Conservation (phyloP, 2,797 vertebrate genomes). For the Acrossocheilus fasciatus region DNA sequence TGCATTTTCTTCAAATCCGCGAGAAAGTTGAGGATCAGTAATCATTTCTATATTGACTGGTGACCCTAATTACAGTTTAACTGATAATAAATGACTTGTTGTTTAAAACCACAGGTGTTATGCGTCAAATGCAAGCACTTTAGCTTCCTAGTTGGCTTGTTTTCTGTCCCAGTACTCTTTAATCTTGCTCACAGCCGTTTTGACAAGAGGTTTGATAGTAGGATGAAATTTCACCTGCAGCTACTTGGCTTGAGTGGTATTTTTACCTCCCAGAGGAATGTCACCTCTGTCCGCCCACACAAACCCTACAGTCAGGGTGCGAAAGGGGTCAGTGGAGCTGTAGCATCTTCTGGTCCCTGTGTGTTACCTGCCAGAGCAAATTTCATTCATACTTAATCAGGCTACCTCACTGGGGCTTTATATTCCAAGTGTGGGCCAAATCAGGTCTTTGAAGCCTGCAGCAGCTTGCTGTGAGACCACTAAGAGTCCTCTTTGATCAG, state of each 20-base stretch:
- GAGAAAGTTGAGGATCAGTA: neutral
- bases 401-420: slow-evolving; percentile 22
- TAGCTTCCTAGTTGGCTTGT: neutral
- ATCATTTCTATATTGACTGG: neutral
- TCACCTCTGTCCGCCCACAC: slow-evolving; percentile 65
- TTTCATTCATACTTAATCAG: slow-evolving; percentile 50
- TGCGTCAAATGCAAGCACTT: neutral
- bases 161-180: slow-evolving; percentile 11
- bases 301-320: slow-evolving; percentile 45
- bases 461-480: slow-evolving; percentile 26
- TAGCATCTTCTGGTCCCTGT: slow-evolving; percentile 56
- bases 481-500: slow-evolving; percentile 48
- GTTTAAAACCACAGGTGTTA: neutral
- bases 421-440: neutral
- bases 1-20: neutral
- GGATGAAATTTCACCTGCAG: slow-evolving; percentile 80
- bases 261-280: slow-evolving; percentile 76
- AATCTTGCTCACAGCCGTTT: slow-evolving; percentile 21
- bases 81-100: neutral
- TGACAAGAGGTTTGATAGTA: slow-evolving; percentile 54
- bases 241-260: slow-evolving; percentile 70
- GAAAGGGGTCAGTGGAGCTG: slow-evolving; percentile 49
- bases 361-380: slow-evolving; percentile 49
- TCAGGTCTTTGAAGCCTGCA: neutral
- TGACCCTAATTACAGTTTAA: neutral